Percentiles rank a stretch among this genome's conserved stretches.
Evolutionary conservation across 2,113 vertebrate genomes (phyloP).

Genomic region (Dunckerocampus dactyliophorus): DNA sequence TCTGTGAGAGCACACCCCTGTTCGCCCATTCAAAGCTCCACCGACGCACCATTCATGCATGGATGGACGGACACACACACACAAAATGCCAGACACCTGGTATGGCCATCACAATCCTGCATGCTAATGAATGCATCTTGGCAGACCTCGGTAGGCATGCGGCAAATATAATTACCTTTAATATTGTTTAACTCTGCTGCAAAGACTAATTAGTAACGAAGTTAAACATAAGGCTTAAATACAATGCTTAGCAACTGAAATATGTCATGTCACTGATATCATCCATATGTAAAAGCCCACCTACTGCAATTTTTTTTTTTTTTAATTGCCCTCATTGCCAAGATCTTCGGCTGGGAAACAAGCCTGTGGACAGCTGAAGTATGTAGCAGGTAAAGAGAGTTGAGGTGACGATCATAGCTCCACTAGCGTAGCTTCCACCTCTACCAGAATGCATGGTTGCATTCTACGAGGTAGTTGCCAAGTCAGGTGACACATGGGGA

Average conservation of each 20-base stretch:
- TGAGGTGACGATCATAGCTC: constrained; percentile 32
- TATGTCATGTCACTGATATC: no score
- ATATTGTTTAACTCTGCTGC: background rate
- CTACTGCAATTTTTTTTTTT: constrained; percentile 39
- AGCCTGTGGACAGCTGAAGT: constrained; percentile 20
- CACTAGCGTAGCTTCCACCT: background rate
- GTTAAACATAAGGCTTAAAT: no score
- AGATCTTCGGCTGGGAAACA: constrained; percentile 31
- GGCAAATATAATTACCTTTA: no score
- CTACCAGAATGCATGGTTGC: background rate
- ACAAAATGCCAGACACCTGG: constrained; percentile 14
- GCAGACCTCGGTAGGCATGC: background rate
- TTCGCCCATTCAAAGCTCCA: constrained; percentile 66
- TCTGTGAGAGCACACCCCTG: constrained; percentile 56
- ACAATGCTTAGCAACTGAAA: no score
- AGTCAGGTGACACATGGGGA: no score
- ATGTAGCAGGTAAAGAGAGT: constrained; percentile 22
- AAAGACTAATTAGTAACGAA: no score
- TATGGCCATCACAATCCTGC: constrained; percentile 29
- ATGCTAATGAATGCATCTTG: constrained; percentile 17
- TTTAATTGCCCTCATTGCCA: constrained; percentile 29
- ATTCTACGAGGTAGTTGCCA: background rate
- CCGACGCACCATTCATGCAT: constrained; percentile 43
- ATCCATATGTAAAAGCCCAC: constrained; percentile 13
- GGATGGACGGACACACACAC: constrained; percentile 1